Evolutionary conservation across 2,888 invertebrate genomes (phyloP).

Genomic region (Eumacrocentrus americanus): DNA sequence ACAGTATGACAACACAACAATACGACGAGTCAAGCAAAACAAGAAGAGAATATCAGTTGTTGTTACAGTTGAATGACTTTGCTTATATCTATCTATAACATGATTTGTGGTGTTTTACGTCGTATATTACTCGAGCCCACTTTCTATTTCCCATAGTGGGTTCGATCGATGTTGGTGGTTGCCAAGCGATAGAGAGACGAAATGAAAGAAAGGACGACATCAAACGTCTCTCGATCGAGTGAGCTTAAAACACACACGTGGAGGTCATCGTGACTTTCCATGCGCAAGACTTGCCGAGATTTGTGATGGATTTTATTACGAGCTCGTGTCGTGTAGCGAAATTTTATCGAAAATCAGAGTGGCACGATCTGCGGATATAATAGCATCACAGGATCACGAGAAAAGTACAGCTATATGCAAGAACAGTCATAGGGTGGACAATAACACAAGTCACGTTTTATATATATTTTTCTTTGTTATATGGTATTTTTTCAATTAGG

Average conservation of each 20-base stretch:
- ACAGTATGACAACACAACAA: too few species aligned
- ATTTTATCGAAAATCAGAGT: slow-evolving; percentile 33
- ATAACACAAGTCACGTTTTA: slow-evolving; percentile 14
- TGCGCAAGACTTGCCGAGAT: slow-evolving; percentile 7
- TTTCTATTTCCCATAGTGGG: not conserved
- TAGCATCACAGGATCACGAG: slow-evolving; percentile 9
- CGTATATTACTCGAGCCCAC: not conserved
- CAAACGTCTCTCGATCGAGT: slow-evolving; percentile 10
- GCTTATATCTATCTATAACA: too few species aligned
- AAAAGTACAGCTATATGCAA: not conserved
- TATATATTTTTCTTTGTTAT: slow-evolving; percentile 1
- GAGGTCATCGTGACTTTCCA: slow-evolving; percentile 21
- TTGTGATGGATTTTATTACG: slow-evolving; percentile 34
- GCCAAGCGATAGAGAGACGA: not conserved
- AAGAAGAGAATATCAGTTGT: not conserved
- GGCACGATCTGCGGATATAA: slow-evolving; percentile 17
- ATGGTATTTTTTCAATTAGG: too few species aligned
- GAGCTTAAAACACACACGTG: slow-evolving; percentile 15
- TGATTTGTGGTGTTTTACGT: too few species aligned
- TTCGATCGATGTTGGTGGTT: slow-evolving; percentile 11
- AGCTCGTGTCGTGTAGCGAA: slow-evolving; percentile 30
- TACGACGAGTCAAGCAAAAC: not conserved
- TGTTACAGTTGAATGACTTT: not conserved
- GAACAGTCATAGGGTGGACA: slow-evolving; percentile 10
- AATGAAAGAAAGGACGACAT: not conserved